Evolutionary conservation across 2,113 vertebrate species (phyloP), one percentile per base, ranked within the genome.

Genomic region (Chaetura pelagica): DNA sequence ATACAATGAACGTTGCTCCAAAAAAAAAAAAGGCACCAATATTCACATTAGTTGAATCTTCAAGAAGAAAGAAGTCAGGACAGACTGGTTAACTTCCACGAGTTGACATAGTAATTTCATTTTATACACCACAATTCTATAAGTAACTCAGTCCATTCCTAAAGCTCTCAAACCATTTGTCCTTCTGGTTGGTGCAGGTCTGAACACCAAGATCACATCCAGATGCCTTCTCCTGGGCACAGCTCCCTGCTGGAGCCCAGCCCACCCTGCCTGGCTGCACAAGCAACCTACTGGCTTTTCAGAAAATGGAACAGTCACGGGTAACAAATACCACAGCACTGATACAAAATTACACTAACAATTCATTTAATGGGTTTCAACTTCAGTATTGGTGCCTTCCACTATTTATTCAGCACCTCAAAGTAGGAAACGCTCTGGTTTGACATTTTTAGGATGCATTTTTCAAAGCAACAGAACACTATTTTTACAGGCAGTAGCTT

Each of bases 151-250:
- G 35, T 16, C 19, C 12, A 1, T 32, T 58, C 63, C n/a, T 23
- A 21, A 76, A 76, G 49, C 29, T 44, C 17, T 3, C 2, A 58
- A 77, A 32, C 7, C 8, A 63, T 3, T 7, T 0, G 1, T 11
- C 18, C 40, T 27, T 29, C 44, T 5, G 15, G n/a, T 5, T 23
- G 2, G 1, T 10, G 23, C 58, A 62, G 57, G 44, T 79, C 34
- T 61, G n/a, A 32, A 24, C 32, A 40, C 18, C 17, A 9, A n/a
- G 42, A 15, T 5, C 15, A 35, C 35, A 66, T 20, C 52, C 54
- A 20, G 54, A 14, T 5, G 15, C 48, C n/a, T 52, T 12, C 40
- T 21, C 32, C 27, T 12, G 11, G 10, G 16, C 12, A 24, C 27
- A 22, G 20, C 48, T 49, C 48, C 18, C 48, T 49, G 20, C 48